These are phyloP conservation scores for Campaea margaritaria DNA, from an alignment of 2,888 invertebrate genomes.

Conservation along the genomic window DNA sequence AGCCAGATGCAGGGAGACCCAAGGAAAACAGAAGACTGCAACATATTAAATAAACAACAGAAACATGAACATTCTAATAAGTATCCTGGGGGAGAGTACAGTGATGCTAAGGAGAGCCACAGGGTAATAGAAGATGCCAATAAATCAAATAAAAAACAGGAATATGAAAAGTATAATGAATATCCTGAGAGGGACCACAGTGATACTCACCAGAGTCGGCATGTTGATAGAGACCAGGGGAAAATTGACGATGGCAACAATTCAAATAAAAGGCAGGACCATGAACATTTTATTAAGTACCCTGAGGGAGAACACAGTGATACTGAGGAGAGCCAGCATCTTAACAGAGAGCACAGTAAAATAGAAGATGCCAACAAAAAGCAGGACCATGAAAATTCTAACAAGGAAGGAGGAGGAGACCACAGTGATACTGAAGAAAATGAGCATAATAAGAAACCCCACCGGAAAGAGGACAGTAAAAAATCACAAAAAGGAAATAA, in stretches of 20 bases:
- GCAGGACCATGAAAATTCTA: neutral
- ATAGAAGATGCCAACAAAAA: neutral
- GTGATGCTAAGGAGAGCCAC: conserved; percentile 29
- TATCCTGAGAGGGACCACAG: no score
- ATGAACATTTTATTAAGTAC: conserved; percentile 5
- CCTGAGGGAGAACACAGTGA: neutral
- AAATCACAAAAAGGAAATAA: conserved; percentile 17
- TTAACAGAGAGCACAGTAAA: no score
- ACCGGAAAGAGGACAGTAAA: conserved; percentile 27
- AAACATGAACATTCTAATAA: conserved; percentile 12
- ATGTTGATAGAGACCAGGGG: conserved; percentile 36
- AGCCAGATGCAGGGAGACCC: conserved; percentile 40
- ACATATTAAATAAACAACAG: conserved; percentile 22
- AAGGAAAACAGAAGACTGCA: conserved; percentile 19
- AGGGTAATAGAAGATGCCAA: no score
- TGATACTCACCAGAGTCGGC: no score
- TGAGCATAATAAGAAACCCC: conserved; percentile 37
- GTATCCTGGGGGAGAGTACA: neutral
- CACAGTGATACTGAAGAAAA: conserved; percentile 25
- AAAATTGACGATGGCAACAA: conserved; percentile 18
- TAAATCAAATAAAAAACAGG: no score
- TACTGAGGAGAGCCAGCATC: conserved; percentile 35
- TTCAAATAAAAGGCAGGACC: conserved; percentile 22
- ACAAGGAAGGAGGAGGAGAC: conserved; percentile 1
- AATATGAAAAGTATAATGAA: no score